Conservation (phyloP, 2,888 invertebrate genomes). For the Luperina testacea region DNA sequence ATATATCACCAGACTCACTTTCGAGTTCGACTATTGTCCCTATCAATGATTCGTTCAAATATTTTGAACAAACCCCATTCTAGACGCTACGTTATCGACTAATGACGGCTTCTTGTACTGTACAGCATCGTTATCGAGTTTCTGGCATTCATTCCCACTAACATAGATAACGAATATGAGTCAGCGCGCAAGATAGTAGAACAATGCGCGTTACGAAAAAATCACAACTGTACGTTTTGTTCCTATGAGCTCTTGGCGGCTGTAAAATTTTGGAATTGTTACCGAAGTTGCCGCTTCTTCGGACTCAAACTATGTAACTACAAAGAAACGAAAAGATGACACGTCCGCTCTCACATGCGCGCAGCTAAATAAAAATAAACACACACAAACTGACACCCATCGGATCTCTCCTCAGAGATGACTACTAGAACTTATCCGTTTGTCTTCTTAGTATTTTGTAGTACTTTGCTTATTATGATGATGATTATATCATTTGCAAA, state of each 20-base stretch:
- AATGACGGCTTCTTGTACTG: constrained; percentile 63
- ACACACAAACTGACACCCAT: constrained; percentile 64
- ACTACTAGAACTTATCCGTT: constrained; percentile 47
- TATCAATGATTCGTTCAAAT: constrained; percentile 25
- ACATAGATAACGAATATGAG: constrained; percentile 75
- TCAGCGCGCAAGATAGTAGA: constrained; percentile 68
- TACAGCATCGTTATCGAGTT: constrained; percentile 72
- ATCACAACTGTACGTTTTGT: constrained; percentile 60
- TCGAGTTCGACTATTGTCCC: neutral
- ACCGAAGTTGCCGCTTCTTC: constrained; percentile 49
- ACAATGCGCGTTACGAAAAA: constrained; percentile 66
- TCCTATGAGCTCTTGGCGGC: constrained; percentile 46
- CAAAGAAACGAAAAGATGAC: constrained; percentile 78
- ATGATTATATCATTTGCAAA: constrained; percentile 14
- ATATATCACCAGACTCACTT: constrained; percentile 27
- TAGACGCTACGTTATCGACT: constrained; percentile 61
- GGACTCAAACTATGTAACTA: constrained; percentile 66
- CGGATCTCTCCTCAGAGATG: constrained; percentile 48
- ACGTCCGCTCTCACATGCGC: constrained; percentile 83
- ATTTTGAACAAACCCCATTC: constrained; percentile 57
- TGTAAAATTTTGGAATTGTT: constrained; percentile 46
- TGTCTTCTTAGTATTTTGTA: constrained; percentile 22
- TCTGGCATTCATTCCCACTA: constrained; percentile 71
- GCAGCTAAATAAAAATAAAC: constrained; percentile 82
- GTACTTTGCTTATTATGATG: neutral